Evolutionary conservation across 2,113 vertebrate species (phyloP).

Genomic region (Dendropsophus ebraccatus): DNA sequence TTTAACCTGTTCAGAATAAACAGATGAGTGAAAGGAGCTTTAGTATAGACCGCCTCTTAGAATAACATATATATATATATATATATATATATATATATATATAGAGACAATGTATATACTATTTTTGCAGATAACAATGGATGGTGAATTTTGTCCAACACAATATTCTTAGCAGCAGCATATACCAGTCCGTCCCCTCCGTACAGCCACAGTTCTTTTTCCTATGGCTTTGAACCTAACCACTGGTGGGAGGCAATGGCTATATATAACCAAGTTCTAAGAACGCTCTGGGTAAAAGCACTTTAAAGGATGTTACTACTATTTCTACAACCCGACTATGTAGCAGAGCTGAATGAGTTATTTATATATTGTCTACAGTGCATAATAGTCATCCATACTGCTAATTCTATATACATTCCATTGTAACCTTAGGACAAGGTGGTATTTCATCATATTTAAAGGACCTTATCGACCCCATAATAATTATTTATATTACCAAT

Average conservation of each 20-base stretch:
- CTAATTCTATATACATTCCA: neutral
- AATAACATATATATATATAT: no score
- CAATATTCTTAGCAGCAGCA: neutral
- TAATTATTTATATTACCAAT: no score
- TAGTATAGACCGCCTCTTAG: neutral
- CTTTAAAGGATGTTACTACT: neutral
- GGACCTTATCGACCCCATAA: no score
- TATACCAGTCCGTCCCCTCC: neutral
- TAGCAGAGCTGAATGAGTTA: neutral
- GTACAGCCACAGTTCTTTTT: slow-evolving; percentile 22
- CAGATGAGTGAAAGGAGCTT: no score
- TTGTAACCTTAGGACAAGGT: neutral
- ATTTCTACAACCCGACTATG: neutral
- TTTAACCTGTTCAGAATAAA: neutral
- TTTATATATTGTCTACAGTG: neutral
- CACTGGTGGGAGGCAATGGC: slow-evolving; percentile 9
- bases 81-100: no score
- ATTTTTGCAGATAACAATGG: no score
- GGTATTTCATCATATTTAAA: no score
- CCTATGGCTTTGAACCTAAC: slow-evolving; percentile 28
- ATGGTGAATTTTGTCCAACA: no score
- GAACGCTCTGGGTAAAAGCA: neutral
- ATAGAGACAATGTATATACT: no score
- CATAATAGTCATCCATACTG: neutral
- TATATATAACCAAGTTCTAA: slow-evolving; percentile 26